A percentile compares a stretch with the other conserved stretches of the same genome.
phyloP scores from a whole-genome alignment of 2,113 vertebrate species.

The Turnix velox region DNA sequence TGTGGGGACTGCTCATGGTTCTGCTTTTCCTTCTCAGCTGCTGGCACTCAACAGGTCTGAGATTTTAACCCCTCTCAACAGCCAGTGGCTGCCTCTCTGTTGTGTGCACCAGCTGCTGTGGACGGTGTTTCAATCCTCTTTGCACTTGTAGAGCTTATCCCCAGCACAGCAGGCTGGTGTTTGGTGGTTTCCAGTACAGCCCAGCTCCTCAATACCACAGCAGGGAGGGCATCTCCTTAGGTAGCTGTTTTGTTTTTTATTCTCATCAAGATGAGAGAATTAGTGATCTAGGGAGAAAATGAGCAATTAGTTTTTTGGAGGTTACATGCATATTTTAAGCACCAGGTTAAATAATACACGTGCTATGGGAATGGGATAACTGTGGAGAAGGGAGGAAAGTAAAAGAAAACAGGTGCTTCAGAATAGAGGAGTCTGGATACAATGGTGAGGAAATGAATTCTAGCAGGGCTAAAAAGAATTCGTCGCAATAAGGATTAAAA shows the following conservation, averaged over 20 bases:
- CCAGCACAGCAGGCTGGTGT: background rate
- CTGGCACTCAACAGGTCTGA: background rate
- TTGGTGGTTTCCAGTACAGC: background rate
- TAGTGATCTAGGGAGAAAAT: background rate
- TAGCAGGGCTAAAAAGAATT: background rate
- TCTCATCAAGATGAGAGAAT: background rate
- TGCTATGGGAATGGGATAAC: background rate
- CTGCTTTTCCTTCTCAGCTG: background rate
- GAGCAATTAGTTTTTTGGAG: background rate
- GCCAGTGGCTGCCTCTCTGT: background rate
- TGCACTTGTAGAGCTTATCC: background rate
- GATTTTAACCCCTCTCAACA: background rate
- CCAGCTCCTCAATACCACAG: fast-evolving
- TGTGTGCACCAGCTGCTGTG: background rate
- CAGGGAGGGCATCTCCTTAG: background rate
- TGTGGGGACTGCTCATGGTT: fast-evolving
- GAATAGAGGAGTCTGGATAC: background rate
- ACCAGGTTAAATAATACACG: background rate
- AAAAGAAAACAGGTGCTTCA: background rate
- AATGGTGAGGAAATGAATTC: background rate
- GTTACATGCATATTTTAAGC: background rate
- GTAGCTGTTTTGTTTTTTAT: background rate
- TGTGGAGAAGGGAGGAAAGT: background rate
- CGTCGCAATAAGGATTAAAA: background rate
- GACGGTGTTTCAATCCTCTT: background rate